Percentiles rank a stretch among this genome's conserved stretches.
Conservation (phyloP, 2,113 vertebrate genomes). For the Morone chrysops region DNA sequence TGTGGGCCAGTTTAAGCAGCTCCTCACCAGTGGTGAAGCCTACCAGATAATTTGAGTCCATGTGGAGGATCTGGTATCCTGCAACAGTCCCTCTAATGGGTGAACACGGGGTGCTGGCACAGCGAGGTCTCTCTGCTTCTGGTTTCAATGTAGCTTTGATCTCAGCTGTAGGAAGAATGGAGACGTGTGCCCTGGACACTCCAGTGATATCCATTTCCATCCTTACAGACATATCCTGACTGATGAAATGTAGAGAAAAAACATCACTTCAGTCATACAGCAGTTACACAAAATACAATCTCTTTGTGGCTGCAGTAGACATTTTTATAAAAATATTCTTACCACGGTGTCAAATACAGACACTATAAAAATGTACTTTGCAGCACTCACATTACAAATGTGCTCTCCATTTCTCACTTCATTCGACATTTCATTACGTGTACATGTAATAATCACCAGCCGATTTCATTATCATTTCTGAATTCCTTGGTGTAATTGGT, state of each 20-base stretch:
- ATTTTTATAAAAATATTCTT: too few relatives aligned
- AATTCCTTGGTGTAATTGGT: too few relatives aligned
- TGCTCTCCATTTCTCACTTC: too few relatives aligned
- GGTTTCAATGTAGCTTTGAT: slow-evolving; percentile 83
- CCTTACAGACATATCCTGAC: slow-evolving; percentile 82
- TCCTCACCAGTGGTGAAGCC: slow-evolving; percentile 96
- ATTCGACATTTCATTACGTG: too few relatives aligned
- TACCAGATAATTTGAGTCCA: slow-evolving; percentile 97
- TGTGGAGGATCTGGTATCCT: slow-evolving; percentile 96
- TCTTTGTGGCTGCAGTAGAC: background rate
- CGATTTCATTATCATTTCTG: too few relatives aligned
- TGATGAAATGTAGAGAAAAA: slow-evolving; percentile 29
- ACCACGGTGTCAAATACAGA: too few relatives aligned
- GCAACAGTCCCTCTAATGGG: slow-evolving; percentile 91
- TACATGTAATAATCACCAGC: too few relatives aligned
- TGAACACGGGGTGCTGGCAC: slow-evolving; percentile 95
- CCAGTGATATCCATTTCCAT: slow-evolving; percentile 95
- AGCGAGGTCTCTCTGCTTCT: slow-evolving; percentile 91
- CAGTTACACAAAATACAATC: background rate
- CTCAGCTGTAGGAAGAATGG: slow-evolving; percentile 88
- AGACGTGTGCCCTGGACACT: slow-evolving; percentile 86
- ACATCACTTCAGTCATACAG: background rate
- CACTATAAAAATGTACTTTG: too few relatives aligned
- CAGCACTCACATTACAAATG: too few relatives aligned
- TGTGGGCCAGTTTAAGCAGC: slow-evolving; percentile 93